phyloP scores from a whole-genome alignment of 2,888 invertebrate species.

The Stictocephala bisonia region DNA sequence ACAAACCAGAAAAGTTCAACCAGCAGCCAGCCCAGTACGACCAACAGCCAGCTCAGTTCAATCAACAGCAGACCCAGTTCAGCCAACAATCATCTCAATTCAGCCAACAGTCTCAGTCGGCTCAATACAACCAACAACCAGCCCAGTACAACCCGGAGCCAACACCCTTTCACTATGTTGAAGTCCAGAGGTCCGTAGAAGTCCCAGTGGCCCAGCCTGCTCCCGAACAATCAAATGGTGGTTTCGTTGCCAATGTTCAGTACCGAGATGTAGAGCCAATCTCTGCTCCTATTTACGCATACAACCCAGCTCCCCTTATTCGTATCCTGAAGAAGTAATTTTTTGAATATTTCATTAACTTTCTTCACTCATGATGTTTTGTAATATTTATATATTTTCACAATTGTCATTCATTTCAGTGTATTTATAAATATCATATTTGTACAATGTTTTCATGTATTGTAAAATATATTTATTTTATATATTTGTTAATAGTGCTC shows the following conservation, averaged over 20 bases:
- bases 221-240: conserved; percentile 29
- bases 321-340: conserved; percentile 48
- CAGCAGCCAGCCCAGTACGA: conserved; percentile 25
- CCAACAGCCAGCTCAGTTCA: conserved; percentile 29
- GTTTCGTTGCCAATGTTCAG: conserved; percentile 55
- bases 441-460: background rate
- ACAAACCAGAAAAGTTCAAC: background rate
- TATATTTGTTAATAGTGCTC: too few relatives aligned
- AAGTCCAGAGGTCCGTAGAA: conserved; percentile 35
- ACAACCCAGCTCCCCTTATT: conserved; percentile 53
- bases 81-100: conserved; percentile 29
- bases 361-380: background rate
- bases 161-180: conserved; percentile 35
- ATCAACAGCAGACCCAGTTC: conserved; percentile 17
- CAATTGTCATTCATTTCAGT: background rate
- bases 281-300: conserved; percentile 57
- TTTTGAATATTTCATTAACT: background rate
- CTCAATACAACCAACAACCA: conserved; percentile 10
- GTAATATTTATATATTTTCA: background rate
- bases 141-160: conserved; percentile 4
- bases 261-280: conserved; percentile 59
- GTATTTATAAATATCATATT: background rate
- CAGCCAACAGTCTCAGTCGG: conserved; percentile 22
- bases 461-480: too few relatives aligned
- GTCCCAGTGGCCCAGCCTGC: conserved; percentile 10